Base-by-base conservation (phyloP, 2,797 vertebrate genomes). In the Furcifer pardalis region DNA sequence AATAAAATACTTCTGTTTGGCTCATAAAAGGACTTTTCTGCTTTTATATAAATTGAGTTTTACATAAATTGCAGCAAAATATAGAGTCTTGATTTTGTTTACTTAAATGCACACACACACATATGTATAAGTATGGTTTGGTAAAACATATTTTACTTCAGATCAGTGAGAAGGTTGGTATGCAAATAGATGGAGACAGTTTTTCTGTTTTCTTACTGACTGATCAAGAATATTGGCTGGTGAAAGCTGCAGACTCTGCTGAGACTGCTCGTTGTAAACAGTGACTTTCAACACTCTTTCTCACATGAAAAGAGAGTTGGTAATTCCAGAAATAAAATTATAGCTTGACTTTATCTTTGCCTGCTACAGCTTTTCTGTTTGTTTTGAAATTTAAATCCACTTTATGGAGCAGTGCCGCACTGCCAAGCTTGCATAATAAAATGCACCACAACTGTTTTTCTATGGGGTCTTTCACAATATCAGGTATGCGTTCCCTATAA, bases 1-100 rank as follows among this genome's bases (percentile, higher is more conserved):
- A 94, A 95, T 95, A 95, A 95, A 95, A 93, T 69, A 68, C 79
- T 19, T 83, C 17, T 90, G 84, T 32, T 77, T 42, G n/a, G 75
- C 62, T 62, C 77, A 27, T 42, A 52, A 59, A 37, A 35, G 71
- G 40, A 5, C 40, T 75, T 82, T 76, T 78, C 49, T 56, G 52
- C n/a, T n/a, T n/a, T n/a, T n/a, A 49, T 44, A 60, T 35, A 74
- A 63, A 59, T 30, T 19, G 5, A 72, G 88, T 19, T 37, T 30
- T 65, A 3, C 65, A 71, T 25, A 13, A 52, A 5, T 56, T 56
- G 78, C n/a, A n/a, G n/a, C n/a, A n/a, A n/a, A n/a, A n/a, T n/a
- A n/a, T n/a, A 21, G 21, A 32, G 27, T n/a, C 35, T 79, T 79
- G 10, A 63, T 49, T 12, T 78, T 49, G 46, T 71, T 83, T 68